A percentile compares a stretch with the other conserved stretches of the same genome.
Evolutionary conservation across 2,113 vertebrate genomes (phyloP).

Genomic region (Rhabdomys dilectus): DNA sequence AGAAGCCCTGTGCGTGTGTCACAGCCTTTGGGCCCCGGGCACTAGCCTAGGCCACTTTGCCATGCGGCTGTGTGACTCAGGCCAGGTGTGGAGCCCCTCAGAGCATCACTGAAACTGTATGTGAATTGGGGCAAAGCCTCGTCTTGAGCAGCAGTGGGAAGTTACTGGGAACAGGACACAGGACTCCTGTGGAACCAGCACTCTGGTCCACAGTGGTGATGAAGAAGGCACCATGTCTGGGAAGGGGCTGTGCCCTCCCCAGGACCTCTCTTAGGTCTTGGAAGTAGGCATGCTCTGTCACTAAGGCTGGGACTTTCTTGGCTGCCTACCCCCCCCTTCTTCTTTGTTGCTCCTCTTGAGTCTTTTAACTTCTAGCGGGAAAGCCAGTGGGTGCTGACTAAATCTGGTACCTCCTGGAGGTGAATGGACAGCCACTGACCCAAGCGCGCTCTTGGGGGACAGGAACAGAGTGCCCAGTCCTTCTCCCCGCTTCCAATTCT

Average conservation of each 20-base stretch:
- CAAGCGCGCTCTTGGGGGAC: fast-evolving
- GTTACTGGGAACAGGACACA: too few relatives aligned
- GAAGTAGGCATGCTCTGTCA: background rate
- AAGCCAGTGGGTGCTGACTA: background rate
- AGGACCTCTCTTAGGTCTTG: background rate
- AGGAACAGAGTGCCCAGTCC: fast-evolving
- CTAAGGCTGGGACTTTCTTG: fast-evolving
- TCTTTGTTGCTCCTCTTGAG: too few relatives aligned
- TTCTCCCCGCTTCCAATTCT: background rate
- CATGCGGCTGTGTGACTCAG: background rate
- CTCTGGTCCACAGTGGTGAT: fast-evolving
- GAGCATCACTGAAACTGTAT: background rate
- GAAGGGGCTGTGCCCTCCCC: background rate
- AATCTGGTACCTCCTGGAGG: fast-evolving
- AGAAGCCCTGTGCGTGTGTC: background rate
- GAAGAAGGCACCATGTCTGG: too few relatives aligned
- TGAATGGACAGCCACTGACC: fast-evolving
- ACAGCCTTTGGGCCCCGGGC: background rate
- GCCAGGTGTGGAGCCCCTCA: background rate
- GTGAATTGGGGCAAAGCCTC: background rate
- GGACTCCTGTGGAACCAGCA: background rate
- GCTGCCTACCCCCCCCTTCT: fast-evolving
- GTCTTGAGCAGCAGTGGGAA: background rate
- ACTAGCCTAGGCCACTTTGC: too few relatives aligned
- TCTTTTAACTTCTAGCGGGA: background rate